phyloP scores from a whole-genome alignment of 2,888 invertebrate species.

The Plemyria rubiginata region DNA sequence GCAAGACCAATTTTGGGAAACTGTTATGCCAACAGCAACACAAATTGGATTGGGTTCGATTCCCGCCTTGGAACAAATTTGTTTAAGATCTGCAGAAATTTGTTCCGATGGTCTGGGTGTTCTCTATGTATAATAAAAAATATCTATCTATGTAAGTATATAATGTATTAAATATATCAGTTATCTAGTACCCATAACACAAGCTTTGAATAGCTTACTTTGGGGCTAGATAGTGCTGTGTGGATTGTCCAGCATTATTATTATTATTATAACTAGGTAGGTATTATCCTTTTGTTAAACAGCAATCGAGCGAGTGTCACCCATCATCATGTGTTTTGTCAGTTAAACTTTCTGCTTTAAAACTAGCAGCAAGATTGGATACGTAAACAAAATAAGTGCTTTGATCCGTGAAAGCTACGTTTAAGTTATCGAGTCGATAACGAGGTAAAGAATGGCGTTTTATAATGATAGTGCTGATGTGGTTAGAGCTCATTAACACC shows the following conservation, averaged over 20 bases:
- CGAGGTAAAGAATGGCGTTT: conserved; percentile 73
- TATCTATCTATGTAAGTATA: no score
- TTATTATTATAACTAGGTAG: no score
- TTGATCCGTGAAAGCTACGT: conserved; percentile 61
- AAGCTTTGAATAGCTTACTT: no score
- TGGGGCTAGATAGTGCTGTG: no score
- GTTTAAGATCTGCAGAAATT: no score
- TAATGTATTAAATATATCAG: no score
- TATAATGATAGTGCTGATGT: conserved; percentile 73
- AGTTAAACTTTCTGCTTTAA: conserved; percentile 27
- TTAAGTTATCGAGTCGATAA: conserved; percentile 72
- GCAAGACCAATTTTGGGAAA: conserved; percentile 52
- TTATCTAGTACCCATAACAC: no score
- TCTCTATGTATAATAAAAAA: no score
- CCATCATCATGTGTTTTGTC: conserved; percentile 1
- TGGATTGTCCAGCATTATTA: no score
- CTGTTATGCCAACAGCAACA: conserved; percentile 66
- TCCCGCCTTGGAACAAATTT: no score
- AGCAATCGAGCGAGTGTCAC: neutral
- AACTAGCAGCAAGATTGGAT: conserved; percentile 43
- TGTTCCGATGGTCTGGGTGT: no score
- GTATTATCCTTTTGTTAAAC: neutral
- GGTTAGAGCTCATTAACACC: conserved; percentile 76
- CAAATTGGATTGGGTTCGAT: conserved; percentile 47
- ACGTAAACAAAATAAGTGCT: conserved; percentile 53